phyloP scores from a whole-genome alignment of 2,797 vertebrate genomes.

The Acipenser transmontanus region DNA sequence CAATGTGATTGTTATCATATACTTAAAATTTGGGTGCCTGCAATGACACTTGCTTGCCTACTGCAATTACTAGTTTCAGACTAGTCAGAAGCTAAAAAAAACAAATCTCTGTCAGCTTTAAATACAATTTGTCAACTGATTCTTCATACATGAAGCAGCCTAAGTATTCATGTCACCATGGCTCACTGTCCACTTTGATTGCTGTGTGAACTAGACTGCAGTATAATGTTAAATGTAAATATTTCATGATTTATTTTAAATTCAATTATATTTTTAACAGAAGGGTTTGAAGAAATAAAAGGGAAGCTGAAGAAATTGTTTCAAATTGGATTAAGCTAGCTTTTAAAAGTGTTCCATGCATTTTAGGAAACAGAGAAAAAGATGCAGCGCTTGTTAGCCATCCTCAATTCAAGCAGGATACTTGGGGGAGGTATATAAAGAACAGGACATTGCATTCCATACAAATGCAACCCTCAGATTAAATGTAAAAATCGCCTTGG shows the following conservation, averaged over 20 bases:
- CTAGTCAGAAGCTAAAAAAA: constrained; percentile 14
- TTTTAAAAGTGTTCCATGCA: too few relatives aligned
- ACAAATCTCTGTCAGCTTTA: constrained; percentile 15
- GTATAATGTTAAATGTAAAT: too few relatives aligned
- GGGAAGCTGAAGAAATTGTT: too few relatives aligned
- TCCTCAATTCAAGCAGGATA: constrained; percentile 28
- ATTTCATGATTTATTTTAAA: too few relatives aligned
- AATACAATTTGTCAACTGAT: too few relatives aligned
- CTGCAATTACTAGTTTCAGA: neutral
- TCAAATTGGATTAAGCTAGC: too few relatives aligned
- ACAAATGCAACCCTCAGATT: constrained; percentile 39
- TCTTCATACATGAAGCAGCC: too few relatives aligned
- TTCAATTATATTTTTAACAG: too few relatives aligned
- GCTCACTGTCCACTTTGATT: too few relatives aligned
- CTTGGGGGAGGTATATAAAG: constrained; percentile 5
- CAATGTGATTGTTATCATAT: neutral
- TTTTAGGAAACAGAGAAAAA: constrained; percentile 9
- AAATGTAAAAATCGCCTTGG: constrained; percentile 38
- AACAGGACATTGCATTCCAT: constrained; percentile 34
- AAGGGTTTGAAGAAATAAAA: too few relatives aligned
- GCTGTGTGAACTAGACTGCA: too few relatives aligned
- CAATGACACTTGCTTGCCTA: neutral
- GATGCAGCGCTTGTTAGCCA: constrained; percentile 37
- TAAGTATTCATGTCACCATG: too few relatives aligned
- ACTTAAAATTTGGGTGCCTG: constrained; percentile 5